Base-by-base conservation (phyloP, 2,797 vertebrate genomes). In the Zalophus californianus region DNA sequence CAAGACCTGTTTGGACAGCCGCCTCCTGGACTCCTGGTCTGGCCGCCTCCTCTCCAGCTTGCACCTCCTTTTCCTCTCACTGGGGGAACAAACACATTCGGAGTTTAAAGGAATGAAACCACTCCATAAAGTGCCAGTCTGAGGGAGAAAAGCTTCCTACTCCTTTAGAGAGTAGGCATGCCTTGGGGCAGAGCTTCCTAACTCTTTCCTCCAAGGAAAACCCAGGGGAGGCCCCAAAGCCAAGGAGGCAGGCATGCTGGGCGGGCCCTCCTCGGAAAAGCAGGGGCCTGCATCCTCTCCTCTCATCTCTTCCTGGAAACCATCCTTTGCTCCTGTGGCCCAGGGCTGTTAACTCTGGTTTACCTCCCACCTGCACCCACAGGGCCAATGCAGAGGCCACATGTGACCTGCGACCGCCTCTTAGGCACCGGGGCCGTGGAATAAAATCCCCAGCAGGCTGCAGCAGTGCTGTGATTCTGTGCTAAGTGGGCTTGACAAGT, bases 261-360 rank as follows among this genome's bases (percentile, higher is more conserved):
- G 91, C 12, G 93, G 54, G 32, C 80, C 52, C 73, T 70, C 83
- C 44, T 90, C 13, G 0, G 75, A 86, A 94, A 95, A 90, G 93
- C 89, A 48, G 86, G 78, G 93, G 79, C 7, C 94, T 35, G 72
- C 72, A 27, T 87, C 79, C 64, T 93, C 83, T 52, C 72, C 48
- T 77, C 93, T 94, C 72, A 60, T 89, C 80, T 60, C 90, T 94
- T 93, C 68, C 94, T 96, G 98, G 97, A 98, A 97, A 88, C 41
- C 3, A 35, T 73, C 72, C 35, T 60, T 38, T 68, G 48, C 87
- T 73, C 75, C 29, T 44, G 54, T 88, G 84, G 73, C 90, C 32
- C 14, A 2, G 83, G 66, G 44, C 56, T 92, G 80, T 94, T 90
- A 62, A 70, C 84, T 94, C 96, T 78, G 77, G 73, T 96, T 85